phyloP scores from a whole-genome alignment of 92 coral and sea anemone species.

The Palythoa caribaeorum region DNA sequence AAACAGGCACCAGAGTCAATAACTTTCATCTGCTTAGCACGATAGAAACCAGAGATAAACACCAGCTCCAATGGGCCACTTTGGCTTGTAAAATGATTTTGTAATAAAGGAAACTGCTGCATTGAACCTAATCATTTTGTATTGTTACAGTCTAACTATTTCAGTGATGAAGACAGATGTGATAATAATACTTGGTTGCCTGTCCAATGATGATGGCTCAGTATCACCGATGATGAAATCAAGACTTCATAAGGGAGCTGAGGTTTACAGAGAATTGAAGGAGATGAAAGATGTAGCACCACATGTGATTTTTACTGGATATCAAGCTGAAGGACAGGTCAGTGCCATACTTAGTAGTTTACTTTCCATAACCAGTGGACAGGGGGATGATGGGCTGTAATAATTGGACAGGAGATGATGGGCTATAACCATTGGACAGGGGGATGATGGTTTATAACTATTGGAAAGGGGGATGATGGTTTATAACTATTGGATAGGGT shows the following conservation, averaged over 20 bases:
- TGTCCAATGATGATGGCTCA: conserved; percentile 77
- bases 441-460: too few species aligned
- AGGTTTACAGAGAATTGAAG: conserved; percentile 65
- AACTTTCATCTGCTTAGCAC: too few species aligned
- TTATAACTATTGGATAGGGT: too few species aligned
- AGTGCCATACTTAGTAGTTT: neutral
- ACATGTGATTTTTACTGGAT: conserved; percentile 81
- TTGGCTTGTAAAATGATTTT: too few species aligned
- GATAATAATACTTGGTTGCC: conserved; percentile 72
- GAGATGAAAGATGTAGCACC: conserved; percentile 53
- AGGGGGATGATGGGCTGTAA: too few species aligned
- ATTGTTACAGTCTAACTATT: neutral
- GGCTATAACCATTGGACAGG: too few species aligned
- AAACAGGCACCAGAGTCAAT: too few species aligned
- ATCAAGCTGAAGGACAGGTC: conserved; percentile 80
- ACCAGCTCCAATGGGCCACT: too few species aligned
- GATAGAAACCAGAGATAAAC: too few species aligned
- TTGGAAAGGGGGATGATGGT: too few species aligned
- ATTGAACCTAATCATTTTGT: neutral
- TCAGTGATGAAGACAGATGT: conserved; percentile 48
- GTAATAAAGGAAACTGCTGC: too few species aligned
- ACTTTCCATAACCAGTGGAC: neutral
- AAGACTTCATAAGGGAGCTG: conserved; percentile 69
- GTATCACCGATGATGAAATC: conserved; percentile 76
- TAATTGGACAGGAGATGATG: too few species aligned